Conservation (phyloP, 2,888 invertebrate genomes). For the Alloplasta piceator region DNA sequence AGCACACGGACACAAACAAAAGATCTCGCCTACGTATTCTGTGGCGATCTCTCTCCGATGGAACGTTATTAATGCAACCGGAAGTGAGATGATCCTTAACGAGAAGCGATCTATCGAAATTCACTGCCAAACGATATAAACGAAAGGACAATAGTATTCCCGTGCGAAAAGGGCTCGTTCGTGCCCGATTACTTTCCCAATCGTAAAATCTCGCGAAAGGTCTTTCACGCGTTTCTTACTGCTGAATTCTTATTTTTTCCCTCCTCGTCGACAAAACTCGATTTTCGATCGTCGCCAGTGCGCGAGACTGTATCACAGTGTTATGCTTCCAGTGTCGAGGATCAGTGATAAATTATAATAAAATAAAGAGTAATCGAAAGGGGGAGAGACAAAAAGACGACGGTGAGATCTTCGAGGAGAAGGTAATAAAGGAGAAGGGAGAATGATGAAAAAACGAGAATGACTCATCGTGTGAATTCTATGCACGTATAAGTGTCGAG, state of each 20-base stretch:
- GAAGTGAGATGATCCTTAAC: slow-evolving; percentile 48
- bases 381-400: slow-evolving; percentile 37
- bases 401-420: slow-evolving; percentile 17
- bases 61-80: slow-evolving; percentile 18
- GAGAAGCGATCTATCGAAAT: slow-evolving; percentile 46
- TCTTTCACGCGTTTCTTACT: background rate
- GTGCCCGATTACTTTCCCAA: slow-evolving; percentile 21
- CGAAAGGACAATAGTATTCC: slow-evolving; percentile 11
- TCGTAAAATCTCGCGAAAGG: slow-evolving; percentile 5
- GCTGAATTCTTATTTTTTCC: slow-evolving; percentile 18
- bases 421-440: slow-evolving; percentile 23
- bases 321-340: slow-evolving; percentile 59
- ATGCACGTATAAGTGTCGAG: slow-evolving; percentile 18
- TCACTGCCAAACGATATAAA: slow-evolving; percentile 13
- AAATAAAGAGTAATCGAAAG: slow-evolving; percentile 18
- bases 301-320: slow-evolving; percentile 55
- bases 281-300: slow-evolving; percentile 28
- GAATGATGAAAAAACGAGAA: slow-evolving; percentile 25
- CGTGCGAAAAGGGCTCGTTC: background rate
- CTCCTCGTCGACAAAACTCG: slow-evolving; percentile 1
- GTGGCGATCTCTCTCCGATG: background rate
- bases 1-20: background rate
- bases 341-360: slow-evolving; percentile 67
- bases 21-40: background rate
- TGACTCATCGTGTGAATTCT: slow-evolving; percentile 34